Evolutionary conservation across 2,113 vertebrate species (phyloP), one percentile per base, ranked within the genome.

Genomic region (Pseudorhombus dupliciocellatus): DNA sequence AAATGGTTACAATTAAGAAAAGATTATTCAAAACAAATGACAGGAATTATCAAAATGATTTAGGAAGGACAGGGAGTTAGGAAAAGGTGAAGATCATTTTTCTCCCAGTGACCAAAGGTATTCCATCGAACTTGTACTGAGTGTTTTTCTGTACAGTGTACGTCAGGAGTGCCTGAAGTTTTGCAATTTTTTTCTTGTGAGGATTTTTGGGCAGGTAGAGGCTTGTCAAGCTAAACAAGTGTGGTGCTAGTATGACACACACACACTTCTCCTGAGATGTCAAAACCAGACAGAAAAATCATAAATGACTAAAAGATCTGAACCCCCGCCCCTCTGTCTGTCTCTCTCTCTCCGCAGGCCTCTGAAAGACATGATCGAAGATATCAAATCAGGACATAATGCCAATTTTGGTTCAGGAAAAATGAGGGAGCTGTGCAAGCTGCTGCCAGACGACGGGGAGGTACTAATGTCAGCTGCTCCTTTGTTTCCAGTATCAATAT

Each of bases 401-500:
- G 79, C 73, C 0, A 69, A 56, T 21, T 95, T 94, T 30, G 92
- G 90, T 5, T 68, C 84, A 0, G 95, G 94, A 67, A 95, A 94
- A 73, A 86, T 96, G 40, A 77, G 70, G 57, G 94, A 95, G 57
- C 75, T 96, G 42, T 84, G 78, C 37, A 94, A 92, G 85, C 53
- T 95, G 65, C 77, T 95, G 74, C 95, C 95, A 6, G 92, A 95
- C 0, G 74, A 93, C 4, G 86, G 78, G 18, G 95, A 95, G 94
- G 95, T 95, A 84, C 48, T 30, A 26, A 9, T 42, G 2, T 37
- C 7, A 4, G 0, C 11, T 31, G 16, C 66, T 57, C 0, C 2
- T 34, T 40, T 40, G 25, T 31, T 24, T 51, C 7, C 11, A n/a
- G 31, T 61, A 8, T 26, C 59, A 25, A 24, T 30, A 4, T 25